Base-by-base conservation (phyloP, 2,797 vertebrate species). In the Urophycis tenuis region DNA sequence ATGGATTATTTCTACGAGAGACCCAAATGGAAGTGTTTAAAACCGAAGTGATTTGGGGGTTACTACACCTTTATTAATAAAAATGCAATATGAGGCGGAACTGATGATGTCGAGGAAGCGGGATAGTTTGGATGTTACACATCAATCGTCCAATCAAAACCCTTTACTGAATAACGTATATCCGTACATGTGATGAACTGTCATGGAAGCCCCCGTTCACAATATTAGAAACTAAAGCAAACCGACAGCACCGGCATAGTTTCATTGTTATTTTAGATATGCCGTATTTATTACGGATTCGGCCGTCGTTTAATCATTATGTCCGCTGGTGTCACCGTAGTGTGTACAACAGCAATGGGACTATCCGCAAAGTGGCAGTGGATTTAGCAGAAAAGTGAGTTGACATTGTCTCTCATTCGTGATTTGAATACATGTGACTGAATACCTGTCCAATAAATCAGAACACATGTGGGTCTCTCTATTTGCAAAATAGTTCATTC, bases 311-410 rank as follows among this genome's bases (percentile, higher is more conserved):
- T 7, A 73, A 64, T n/a, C 82, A 86, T 5, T 81, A 84, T 15
- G 84, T 80, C 2, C 88, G 91, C 15, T 72, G 53, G 0, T 92
- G 90, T 84, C 91, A 93, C 82, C 88, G 88, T 14, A 92, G 90
- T 75, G 88, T 91, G 19, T 94, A 92, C 87, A 87, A 82, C 75
- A 89, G 82, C 22, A 87, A 91, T 17, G 36, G 80, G 0, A 81
- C 80, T 0, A 77, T 78, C 3, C 81, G 84, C 0, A 88, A 75
- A 15, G 85, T 91, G 17, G 80, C 22, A n/a, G 92, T 94, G 81
- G 88, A 93, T 29, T 85, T 93, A 34, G 93, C 90, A 29, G 90
- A 91, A 3, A 93, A 93, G 93, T 94, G 83, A 90, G 91, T 88
- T 77, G 80, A 84, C 85, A 82, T 64, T 64, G 60, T 64, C 9